phyloP scores from a whole-genome alignment of 2,113 vertebrate genomes.

The Neomonachus schauinslandi region DNA sequence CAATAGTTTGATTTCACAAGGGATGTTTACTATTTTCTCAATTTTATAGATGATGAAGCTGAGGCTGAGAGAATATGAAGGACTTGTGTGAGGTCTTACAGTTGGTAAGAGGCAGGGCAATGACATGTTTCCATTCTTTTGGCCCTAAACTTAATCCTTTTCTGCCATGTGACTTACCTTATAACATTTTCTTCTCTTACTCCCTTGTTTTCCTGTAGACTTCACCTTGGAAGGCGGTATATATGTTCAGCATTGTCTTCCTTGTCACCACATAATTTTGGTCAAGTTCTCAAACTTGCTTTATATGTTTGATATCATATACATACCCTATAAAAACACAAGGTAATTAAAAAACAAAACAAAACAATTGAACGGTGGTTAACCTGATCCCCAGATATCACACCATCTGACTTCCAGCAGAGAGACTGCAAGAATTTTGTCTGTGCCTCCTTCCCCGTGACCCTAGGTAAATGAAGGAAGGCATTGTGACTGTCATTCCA shows the following conservation, averaged over 20 bases:
- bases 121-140: not conserved
- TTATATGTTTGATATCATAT: not conserved
- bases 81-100: not conserved
- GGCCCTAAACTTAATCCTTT: not conserved
- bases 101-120: not conserved
- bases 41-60: not conserved
- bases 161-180: not conserved
- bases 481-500: not conserved
- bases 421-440: not conserved
- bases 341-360: not conserved
- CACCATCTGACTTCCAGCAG: not conserved
- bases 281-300: not conserved
- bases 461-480: not conserved
- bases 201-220: not conserved
- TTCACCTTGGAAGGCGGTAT: not conserved
- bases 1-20: slow-evolving; percentile 2
- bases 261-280: not conserved
- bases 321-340: not conserved
- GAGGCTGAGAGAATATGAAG: not conserved
- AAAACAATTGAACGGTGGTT: not conserved
- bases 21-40: not conserved
- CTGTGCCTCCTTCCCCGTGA: not conserved
- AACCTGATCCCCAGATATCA: not conserved
- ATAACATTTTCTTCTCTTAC: not conserved
- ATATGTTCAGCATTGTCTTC: not conserved